Conservation (phyloP, 2,888 invertebrate genomes). For the Lissonota sp. region DNA sequence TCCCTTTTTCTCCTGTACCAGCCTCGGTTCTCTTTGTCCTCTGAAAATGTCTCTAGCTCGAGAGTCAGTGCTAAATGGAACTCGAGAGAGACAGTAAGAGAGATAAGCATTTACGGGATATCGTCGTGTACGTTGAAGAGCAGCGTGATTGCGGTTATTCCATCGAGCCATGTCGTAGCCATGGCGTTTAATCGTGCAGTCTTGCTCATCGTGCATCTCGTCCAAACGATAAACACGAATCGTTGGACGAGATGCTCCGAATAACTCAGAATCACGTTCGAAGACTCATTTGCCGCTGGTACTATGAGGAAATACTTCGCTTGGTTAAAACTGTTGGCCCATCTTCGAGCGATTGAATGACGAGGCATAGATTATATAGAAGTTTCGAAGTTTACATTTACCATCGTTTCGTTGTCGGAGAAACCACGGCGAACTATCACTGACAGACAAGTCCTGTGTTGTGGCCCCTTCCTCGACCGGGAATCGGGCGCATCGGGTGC, state of each 20-base stretch:
- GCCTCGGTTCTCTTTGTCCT: conserved; percentile 20
- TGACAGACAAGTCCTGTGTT: conserved; percentile 41
- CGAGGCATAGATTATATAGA: conserved; percentile 3
- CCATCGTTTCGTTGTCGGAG: conserved; percentile 1
- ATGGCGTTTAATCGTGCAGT: too few relatives aligned
- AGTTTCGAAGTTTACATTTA: conserved; percentile 13
- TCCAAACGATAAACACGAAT: conserved; percentile 19
- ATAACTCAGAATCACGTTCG: too few relatives aligned
- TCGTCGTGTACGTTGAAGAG: conserved; percentile 8
- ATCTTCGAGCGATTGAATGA: conserved; percentile 21
- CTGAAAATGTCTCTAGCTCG: conserved; percentile 43
- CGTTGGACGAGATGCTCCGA: conserved; percentile 42
- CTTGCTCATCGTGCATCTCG: conserved; percentile 29
- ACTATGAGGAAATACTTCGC: not conserved
- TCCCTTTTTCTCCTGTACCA: conserved; percentile 17
- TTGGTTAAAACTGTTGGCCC: not conserved
- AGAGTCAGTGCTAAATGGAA: conserved; percentile 32
- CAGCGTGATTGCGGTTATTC: conserved; percentile 15
- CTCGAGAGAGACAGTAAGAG: conserved; percentile 32
- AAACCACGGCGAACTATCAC: conserved; percentile 44
- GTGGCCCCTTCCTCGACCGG: conserved; percentile 29
- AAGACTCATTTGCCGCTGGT: too few relatives aligned
- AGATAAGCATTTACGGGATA: conserved; percentile 30
- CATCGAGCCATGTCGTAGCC: conserved; percentile 34
- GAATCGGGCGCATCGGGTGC: conserved; percentile 36